Conservation (phyloP, 2,888 invertebrate genomes). For the Philaethria dido region DNA sequence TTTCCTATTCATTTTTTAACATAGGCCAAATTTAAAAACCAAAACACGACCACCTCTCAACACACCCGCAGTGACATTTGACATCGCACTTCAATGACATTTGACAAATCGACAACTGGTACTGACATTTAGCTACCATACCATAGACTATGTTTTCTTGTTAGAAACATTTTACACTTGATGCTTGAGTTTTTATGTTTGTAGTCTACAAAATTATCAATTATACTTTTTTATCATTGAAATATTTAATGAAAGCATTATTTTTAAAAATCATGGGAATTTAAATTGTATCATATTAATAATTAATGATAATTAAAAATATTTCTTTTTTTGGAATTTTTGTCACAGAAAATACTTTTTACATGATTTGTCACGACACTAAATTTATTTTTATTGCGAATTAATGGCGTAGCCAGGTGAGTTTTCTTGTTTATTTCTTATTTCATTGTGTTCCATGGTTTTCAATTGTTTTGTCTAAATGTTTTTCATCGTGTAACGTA, state of each 20-base stretch:
- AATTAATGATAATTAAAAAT: background rate
- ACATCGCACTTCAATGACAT: slow-evolving; percentile 10
- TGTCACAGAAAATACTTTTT: slow-evolving; percentile 31
- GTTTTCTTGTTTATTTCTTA: slow-evolving; percentile 82
- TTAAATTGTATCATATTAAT: background rate
- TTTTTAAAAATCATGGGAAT: background rate
- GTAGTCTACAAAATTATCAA: background rate
- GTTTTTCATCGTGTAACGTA: slow-evolving; percentile 79
- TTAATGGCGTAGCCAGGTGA: slow-evolving; percentile 84
- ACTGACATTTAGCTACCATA: slow-evolving; percentile 22
- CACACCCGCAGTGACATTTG: slow-evolving; percentile 55
- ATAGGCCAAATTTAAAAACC: slow-evolving; percentile 55
- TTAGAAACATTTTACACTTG: background rate
- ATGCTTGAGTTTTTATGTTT: background rate
- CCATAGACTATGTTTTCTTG: slow-evolving; percentile 23
- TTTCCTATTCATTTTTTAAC: slow-evolving; percentile 60
- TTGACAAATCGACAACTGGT: slow-evolving; percentile 21
- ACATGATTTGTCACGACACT: slow-evolving; percentile 48
- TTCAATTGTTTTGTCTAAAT: slow-evolving; percentile 82
- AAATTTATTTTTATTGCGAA: slow-evolving; percentile 83
- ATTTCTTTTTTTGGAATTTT: slow-evolving; percentile 1
- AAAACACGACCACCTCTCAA: slow-evolving; percentile 63
- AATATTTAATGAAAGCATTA: slow-evolving; percentile 8
- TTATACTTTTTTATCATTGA: background rate
- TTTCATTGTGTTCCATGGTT: slow-evolving; percentile 77